These are phyloP conservation scores for Antheraea mylitta DNA, from an alignment of 1,140 invertebrate species.

Conservation along the genomic window DNA sequence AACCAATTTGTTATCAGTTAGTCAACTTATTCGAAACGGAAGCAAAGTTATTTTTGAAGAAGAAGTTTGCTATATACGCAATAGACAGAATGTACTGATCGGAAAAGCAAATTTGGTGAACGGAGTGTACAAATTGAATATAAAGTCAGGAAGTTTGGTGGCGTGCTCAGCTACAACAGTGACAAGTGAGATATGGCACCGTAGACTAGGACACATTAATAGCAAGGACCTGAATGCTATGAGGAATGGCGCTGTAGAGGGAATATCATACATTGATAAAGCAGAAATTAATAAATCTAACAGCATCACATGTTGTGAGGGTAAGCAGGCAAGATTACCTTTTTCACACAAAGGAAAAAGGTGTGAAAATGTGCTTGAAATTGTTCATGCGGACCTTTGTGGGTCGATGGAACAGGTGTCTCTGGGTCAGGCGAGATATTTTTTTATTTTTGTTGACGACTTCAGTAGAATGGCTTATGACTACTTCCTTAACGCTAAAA, in stretches of 20 bases:
- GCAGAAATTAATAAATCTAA: conserved; percentile 3
- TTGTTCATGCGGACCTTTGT: conserved; percentile 39
- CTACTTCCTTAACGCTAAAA: conserved; percentile 24
- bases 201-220: conserved; percentile 28
- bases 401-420: conserved; percentile 13
- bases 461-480: conserved; percentile 23
- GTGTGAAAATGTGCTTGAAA: conserved; percentile 18
- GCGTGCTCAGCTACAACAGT: conserved; percentile 4
- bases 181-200: conserved; percentile 22
- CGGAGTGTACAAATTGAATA: conserved; percentile 14
- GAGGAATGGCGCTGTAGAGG: conserved; percentile 17
- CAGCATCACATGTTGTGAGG: conserved; percentile 17
- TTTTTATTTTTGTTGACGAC: conserved; percentile 29
- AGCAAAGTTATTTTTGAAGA: conserved; percentile 21
- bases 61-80: conserved; percentile 32
- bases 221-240: conserved; percentile 15
- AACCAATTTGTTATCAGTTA: conserved; percentile 10
- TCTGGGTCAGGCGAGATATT: conserved; percentile 23
- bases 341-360: conserved; percentile 9
- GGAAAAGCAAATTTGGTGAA: conserved; percentile 8
- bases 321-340: conserved; percentile 12
- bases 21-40: background rate
- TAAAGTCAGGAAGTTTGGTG: background rate
- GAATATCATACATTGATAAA: background rate
- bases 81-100: conserved; percentile 17